Conservation (phyloP, 2,888 invertebrate genomes). For the Caenorhabditis angaria region DNA sequence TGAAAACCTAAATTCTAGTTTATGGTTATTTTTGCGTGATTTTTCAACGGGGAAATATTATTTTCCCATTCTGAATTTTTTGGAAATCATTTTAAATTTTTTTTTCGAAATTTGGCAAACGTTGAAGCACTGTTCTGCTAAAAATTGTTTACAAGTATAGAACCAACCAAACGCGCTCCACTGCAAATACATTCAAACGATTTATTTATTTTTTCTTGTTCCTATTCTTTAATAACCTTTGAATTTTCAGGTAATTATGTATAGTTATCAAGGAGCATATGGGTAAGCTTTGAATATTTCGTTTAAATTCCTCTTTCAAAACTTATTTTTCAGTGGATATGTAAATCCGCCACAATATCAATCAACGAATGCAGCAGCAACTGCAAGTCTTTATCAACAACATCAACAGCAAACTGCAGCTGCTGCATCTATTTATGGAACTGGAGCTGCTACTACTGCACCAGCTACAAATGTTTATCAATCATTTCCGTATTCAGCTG, state of each 20-base stretch:
- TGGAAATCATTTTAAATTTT: too few species aligned
- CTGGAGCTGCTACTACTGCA: not conserved
- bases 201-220: not conserved
- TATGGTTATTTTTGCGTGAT: too few species aligned
- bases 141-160: too few species aligned
- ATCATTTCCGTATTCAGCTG: not conserved
- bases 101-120: too few species aligned
- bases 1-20: too few species aligned
- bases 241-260: slow-evolving; percentile 42
- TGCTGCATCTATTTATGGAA: slow-evolving; percentile 7
- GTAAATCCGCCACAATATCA: slow-evolving; percentile 12
- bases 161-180: not conserved
- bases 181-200: not conserved
- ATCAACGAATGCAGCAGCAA: slow-evolving; percentile 2
- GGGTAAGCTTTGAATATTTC: slow-evolving; percentile 25
- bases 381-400: not conserved
- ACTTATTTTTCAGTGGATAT: slow-evolving; percentile 24
- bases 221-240: not conserved
- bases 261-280: slow-evolving; percentile 34
- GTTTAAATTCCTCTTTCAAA: slow-evolving; percentile 7
- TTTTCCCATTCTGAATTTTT: too few species aligned
- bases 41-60: too few species aligned
- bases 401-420: slow-evolving; percentile 1
- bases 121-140: too few species aligned
- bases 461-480: not conserved